These are phyloP conservation scores for Urocyon cinereoargenteus DNA, from an alignment of 2,797 vertebrate species.

Conservation along the genomic window DNA sequence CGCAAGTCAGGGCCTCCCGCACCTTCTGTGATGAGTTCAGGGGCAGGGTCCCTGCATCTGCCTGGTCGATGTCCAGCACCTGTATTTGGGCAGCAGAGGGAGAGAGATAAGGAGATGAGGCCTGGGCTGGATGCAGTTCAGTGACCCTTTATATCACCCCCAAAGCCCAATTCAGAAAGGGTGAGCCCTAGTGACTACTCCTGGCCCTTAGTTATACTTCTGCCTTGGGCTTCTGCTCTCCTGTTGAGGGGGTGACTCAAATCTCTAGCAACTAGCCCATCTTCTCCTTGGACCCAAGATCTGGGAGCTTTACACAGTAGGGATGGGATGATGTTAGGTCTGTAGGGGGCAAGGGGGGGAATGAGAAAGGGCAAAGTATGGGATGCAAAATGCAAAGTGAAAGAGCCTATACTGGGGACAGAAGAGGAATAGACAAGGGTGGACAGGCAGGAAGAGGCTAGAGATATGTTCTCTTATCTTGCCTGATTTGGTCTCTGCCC, in stretches of 20 bases:
- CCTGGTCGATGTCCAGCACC: constrained; percentile 94
- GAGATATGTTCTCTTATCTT: background rate
- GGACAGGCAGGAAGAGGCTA: background rate
- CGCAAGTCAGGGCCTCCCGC: constrained; percentile 93
- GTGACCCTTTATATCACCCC: background rate
- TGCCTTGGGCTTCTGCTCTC: background rate
- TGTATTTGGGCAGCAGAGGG: constrained; percentile 77
- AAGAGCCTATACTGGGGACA: background rate
- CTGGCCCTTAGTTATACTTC: background rate
- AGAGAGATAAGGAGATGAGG: constrained; percentile 3
- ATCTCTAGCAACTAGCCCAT: background rate
- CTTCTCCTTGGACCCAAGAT: background rate
- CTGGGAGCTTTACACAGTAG: background rate
- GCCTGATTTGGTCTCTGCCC: background rate
- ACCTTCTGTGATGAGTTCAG: constrained; percentile 89
- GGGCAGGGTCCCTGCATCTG: constrained; percentile 91
- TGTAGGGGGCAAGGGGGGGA: background rate
- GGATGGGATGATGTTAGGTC: too few species aligned
- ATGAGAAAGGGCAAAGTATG: background rate
- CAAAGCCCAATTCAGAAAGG: background rate
- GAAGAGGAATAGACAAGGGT: background rate
- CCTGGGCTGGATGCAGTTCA: background rate
- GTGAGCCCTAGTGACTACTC: background rate
- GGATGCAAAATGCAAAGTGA: background rate
- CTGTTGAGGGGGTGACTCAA: background rate